Conservation (phyloP, 2,797 vertebrate genomes). For the Pangasius macronema region DNA sequence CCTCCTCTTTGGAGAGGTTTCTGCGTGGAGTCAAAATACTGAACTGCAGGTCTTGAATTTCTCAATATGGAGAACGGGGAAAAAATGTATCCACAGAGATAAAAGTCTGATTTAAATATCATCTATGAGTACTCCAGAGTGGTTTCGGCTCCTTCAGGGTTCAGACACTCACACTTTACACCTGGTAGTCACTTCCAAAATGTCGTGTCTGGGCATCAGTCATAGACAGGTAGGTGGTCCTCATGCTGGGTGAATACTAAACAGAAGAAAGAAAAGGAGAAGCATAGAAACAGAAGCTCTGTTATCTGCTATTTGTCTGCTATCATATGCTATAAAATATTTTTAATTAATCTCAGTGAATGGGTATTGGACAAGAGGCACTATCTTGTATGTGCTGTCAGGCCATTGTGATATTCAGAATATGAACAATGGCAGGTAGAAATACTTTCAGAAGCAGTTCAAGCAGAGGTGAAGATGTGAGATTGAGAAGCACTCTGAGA, state of each 20-base stretch:
- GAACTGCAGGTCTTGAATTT: slow-evolving; percentile 27
- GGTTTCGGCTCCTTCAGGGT: slow-evolving; percentile 51
- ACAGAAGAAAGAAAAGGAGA: slow-evolving; percentile 48
- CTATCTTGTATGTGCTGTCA: neutral
- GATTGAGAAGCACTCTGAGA: slow-evolving; percentile 35
- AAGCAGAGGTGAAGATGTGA: slow-evolving; percentile 40
- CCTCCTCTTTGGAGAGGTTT: neutral
- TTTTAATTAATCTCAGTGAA: neutral
- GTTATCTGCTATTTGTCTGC: neutral
- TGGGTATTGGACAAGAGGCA: neutral
- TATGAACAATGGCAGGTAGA: slow-evolving; percentile 3
- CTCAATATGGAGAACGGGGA: neutral
- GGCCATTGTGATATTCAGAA: neutral
- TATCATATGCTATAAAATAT: neutral
- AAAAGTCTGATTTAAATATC: slow-evolving; percentile 31
- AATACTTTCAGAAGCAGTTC: slow-evolving; percentile 25
- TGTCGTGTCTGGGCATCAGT: slow-evolving; percentile 84
- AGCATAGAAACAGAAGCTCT: neutral
- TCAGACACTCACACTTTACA: slow-evolving; percentile 65
- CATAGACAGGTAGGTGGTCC: slow-evolving; percentile 91
- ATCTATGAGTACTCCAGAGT: slow-evolving; percentile 46
- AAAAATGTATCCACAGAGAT: neutral
- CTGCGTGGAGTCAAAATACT: neutral
- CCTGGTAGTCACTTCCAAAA: slow-evolving; percentile 81
- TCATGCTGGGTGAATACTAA: slow-evolving; percentile 97